These are phyloP conservation scores for Ceryle rudis DNA, from an alignment of 2,797 vertebrate species.

Conservation along the genomic window DNA sequence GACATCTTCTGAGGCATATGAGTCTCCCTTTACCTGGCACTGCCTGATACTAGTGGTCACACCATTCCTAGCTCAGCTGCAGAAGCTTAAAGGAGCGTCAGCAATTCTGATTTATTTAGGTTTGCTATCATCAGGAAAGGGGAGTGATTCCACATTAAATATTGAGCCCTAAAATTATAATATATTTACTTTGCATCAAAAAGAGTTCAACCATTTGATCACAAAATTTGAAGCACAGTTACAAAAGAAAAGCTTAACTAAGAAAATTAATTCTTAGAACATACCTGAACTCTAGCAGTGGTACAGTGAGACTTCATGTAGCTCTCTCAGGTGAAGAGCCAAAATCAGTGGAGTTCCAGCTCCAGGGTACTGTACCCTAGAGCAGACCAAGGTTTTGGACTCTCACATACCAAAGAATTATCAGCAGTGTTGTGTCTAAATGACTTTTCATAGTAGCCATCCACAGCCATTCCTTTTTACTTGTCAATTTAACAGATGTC, in stretches of 20 bases:
- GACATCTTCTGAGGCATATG: neutral
- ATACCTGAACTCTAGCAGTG: neutral
- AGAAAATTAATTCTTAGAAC: neutral
- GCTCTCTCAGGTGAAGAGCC: neutral
- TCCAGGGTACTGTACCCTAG: neutral
- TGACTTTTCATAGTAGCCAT: neutral
- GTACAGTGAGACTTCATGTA: neutral
- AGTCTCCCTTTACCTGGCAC: neutral
- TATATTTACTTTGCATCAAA: neutral
- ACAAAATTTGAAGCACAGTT: neutral
- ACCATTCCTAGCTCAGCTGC: neutral
- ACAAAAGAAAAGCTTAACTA: neutral
- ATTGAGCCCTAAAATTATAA: neutral
- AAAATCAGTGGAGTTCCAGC: neutral
- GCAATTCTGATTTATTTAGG: neutral
- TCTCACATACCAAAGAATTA: neutral
- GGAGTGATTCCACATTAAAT: neutral
- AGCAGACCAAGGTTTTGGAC: neutral
- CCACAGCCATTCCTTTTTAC: neutral
- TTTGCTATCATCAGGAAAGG: neutral
- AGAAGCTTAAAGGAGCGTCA: neutral
- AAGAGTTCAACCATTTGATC: neutral
- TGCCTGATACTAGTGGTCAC: neutral
- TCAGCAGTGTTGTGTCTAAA: neutral
- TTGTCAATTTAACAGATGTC: neutral